These are phyloP conservation scores for Ceryle rudis DNA, from an alignment of 2,797 vertebrate species.

Conservation along the genomic window DNA sequence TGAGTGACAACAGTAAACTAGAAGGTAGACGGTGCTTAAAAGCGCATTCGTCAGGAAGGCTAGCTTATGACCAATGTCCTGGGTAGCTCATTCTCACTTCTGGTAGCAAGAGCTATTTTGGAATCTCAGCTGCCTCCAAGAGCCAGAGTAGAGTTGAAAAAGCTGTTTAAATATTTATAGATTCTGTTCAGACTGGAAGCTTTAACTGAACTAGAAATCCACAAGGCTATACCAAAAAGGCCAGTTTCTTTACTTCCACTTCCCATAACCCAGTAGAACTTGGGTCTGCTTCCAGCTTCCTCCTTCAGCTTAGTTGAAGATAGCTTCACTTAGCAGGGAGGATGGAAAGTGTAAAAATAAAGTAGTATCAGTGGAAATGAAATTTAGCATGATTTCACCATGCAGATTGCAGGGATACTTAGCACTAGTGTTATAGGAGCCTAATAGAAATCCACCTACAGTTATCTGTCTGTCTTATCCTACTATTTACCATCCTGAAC, in stretches of 20 bases:
- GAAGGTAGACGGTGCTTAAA: not conserved
- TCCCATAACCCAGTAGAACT: not conserved
- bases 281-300: not conserved
- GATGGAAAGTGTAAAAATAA: not conserved
- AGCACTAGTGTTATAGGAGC: not conserved
- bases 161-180: not conserved
- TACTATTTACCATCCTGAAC: not conserved
- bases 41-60: not conserved
- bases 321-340: not conserved
- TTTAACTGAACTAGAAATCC: not conserved
- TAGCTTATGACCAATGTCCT: not conserved
- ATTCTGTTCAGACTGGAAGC: not conserved
- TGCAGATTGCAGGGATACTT: not conserved
- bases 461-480: not conserved
- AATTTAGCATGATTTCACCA: not conserved
- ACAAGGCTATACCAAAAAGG: not conserved
- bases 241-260: not conserved
- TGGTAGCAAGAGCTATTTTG: not conserved
- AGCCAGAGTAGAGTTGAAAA: not conserved
- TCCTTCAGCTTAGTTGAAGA: not conserved
- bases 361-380: not conserved
- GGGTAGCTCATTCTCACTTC: not conserved
- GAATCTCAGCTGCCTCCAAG: not conserved
- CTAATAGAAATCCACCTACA: not conserved
- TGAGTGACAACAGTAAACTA: slow-evolving; percentile 64